Evolutionary conservation across 1,140 invertebrate species (phyloP).

Genomic region (Pectinophora gossypiella): DNA sequence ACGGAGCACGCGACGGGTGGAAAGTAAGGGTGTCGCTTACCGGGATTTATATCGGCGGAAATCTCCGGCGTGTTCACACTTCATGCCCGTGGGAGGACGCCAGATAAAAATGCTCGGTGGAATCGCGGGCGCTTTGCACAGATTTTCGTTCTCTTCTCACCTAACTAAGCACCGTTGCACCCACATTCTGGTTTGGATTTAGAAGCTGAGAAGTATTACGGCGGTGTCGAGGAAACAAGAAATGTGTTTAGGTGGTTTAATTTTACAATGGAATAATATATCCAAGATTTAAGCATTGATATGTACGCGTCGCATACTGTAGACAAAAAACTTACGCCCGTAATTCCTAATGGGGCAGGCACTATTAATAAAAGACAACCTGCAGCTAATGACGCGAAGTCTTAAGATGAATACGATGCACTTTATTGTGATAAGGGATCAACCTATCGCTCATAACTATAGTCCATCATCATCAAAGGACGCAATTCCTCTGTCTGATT

Average conservation of each 20-base stretch:
- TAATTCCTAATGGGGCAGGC: too few species aligned
- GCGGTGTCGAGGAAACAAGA: neutral
- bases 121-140: conserved; percentile 24
- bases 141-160: conserved; percentile 17
- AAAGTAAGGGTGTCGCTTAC: conserved; percentile 43
- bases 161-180: conserved; percentile 16
- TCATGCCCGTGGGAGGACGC: conserved; percentile 26
- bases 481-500: too few species aligned
- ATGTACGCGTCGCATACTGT: too few species aligned
- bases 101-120: conserved; percentile 33
- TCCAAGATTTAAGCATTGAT: too few species aligned
- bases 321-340: too few species aligned
- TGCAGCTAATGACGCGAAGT: too few species aligned
- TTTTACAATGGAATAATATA: neutral
- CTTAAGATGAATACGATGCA: too few species aligned
- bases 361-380: too few species aligned
- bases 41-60: conserved; percentile 53
- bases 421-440: too few species aligned
- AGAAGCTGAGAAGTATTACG: conserved; percentile 4
- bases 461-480: too few species aligned
- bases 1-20: conserved; percentile 32
- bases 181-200: conserved; percentile 11
- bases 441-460: too few species aligned
- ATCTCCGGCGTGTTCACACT: conserved; percentile 50
- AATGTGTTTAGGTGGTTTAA: neutral